Base-by-base conservation (phyloP, 2,797 vertebrate species). In the Trachurus trachurus region DNA sequence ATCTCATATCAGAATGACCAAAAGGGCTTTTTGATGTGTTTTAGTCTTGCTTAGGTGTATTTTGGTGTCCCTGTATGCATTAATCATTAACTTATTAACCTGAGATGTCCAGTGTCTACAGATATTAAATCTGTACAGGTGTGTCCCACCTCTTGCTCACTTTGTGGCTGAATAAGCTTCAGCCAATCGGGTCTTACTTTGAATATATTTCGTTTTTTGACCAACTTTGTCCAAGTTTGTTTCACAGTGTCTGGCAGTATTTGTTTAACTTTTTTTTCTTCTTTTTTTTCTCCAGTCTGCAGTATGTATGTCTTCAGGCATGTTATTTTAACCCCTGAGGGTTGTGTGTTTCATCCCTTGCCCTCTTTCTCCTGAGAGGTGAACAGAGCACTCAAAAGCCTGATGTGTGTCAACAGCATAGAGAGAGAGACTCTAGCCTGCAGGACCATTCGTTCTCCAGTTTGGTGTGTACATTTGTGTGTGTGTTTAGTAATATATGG, bases 401-500 rank as follows among this genome's bases (percentile, higher is more conserved):
- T 96, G 95, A 96, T 96, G 96, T 96, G 94, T 96, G 96, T 97
- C 96, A 96, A 94, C 92, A 89, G 94, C 91, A 95, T 88, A 95
- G 96, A 95, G 92, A 95, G 93, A 95, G 90, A 92, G 91, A 91
- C 95, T 95, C 90, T 95, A 91, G 95, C 95, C 94, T 69, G 78
- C 94, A 92, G 96, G 94, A 93, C 91, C 94, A 93, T 96, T 95
- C 92, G 94, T 96, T 96, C 97, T 95, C 96, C 93, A 79, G 77
- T 76, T 75, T 26, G 21, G 10, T 68, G 58, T 76, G 60, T 63
- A 66, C 66, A 63, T 34, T 12, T 37, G 63, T 61, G 58, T 37
- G 37, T 63, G 71, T 44, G 16, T 34, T 34, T 60, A 26, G 26
- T 26, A 26, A 22, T 73, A 57, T 75, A 69, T 70, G 68, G 70